Evolutionary conservation across 2,888 invertebrate species (phyloP).

Genomic region (Archaeoteleia sp.): DNA sequence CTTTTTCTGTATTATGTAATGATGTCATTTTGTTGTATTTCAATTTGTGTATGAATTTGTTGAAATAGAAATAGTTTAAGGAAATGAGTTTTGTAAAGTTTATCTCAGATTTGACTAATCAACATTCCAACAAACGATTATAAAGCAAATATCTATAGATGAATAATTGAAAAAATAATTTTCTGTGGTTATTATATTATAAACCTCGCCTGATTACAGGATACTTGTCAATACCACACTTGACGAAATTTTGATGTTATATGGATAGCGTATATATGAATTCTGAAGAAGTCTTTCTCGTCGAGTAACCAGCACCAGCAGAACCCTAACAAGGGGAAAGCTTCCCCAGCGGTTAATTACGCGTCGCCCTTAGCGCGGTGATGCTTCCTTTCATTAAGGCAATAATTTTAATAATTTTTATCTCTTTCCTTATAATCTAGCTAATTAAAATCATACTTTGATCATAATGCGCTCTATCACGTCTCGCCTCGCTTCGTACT

Average conservation of each 20-base stretch:
- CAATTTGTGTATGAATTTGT: too few relatives aligned
- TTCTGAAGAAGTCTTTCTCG: constrained; percentile 42
- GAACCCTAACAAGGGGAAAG: constrained; percentile 56
- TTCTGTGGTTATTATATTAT: constrained; percentile 6
- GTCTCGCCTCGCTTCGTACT: constrained; percentile 56
- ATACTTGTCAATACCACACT: constrained; percentile 39
- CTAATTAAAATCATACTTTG: constrained; percentile 75
- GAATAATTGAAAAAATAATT: constrained; percentile 4
- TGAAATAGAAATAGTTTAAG: too few relatives aligned
- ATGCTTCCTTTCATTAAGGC: constrained; percentile 74
- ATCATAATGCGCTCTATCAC: constrained; percentile 67
- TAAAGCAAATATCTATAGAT: too few relatives aligned
- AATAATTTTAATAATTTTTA: constrained; percentile 76
- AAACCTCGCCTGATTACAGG: constrained; percentile 20
- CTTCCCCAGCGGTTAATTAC: constrained; percentile 72
- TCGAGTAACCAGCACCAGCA: constrained; percentile 27
- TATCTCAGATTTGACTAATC: too few relatives aligned
- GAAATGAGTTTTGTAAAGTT: too few relatives aligned
- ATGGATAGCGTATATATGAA: constrained; percentile 15
- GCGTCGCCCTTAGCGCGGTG: constrained; percentile 67
- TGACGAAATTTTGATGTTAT: constrained; percentile 11
- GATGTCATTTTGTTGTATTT: too few relatives aligned
- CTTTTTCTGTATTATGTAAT: too few relatives aligned
- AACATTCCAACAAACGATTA: too few relatives aligned
- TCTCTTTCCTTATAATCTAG: constrained; percentile 73